Evolutionary conservation across 2,113 vertebrate genomes (phyloP).

Genomic region (Pelusios castaneus): DNA sequence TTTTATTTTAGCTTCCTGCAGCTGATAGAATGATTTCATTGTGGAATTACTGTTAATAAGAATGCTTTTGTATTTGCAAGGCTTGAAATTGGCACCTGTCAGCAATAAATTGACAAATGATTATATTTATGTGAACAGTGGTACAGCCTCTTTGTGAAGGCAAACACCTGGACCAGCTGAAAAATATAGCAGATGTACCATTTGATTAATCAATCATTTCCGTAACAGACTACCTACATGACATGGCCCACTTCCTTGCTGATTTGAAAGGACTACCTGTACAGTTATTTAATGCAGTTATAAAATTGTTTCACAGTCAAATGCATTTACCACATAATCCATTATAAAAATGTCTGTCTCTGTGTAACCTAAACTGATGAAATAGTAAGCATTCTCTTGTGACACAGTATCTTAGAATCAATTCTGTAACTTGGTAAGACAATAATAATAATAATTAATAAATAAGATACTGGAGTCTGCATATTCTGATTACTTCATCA

Average conservation of each 20-base stretch:
- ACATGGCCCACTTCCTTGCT: not conserved
- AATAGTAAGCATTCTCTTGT: not conserved
- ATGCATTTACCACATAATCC: not conserved
- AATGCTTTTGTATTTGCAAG: not conserved
- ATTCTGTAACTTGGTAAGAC: not conserved
- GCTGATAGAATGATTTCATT: not conserved
- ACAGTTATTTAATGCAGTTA: not conserved
- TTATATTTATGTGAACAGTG: not conserved
- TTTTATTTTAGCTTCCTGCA: constrained; percentile 16
- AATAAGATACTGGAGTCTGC: not conserved
- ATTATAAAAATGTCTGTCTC: not conserved
- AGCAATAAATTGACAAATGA: not conserved
- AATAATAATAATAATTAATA: not conserved
- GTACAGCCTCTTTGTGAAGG: not conserved
- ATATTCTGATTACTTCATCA: not conserved
- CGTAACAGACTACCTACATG: not conserved
- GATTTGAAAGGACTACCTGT: not conserved
- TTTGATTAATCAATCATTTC: constrained; percentile 9
- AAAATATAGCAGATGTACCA: not conserved
- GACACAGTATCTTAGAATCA: not conserved
- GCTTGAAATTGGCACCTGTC: constrained; percentile 8
- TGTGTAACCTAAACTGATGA: not conserved
- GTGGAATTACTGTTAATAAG: not conserved
- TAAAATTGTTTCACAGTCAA: not conserved
- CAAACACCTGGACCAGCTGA: constrained; percentile 12